Evolutionary conservation across 2,888 invertebrate species (phyloP).

Genomic region (Theretra japonica): DNA sequence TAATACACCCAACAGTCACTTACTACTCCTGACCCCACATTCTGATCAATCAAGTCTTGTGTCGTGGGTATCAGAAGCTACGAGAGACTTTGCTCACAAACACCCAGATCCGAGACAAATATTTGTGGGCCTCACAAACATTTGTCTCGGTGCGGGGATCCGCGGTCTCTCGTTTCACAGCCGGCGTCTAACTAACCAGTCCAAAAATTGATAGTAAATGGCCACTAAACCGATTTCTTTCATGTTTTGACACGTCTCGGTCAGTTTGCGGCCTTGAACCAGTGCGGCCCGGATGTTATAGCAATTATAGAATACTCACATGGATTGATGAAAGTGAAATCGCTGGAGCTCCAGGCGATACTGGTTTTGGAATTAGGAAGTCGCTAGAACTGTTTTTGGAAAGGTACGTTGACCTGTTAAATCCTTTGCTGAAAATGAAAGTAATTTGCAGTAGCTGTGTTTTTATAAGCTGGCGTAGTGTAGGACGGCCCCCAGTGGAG

Average conservation of each 20-base stretch:
- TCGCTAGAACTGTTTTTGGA: slow-evolving; percentile 8
- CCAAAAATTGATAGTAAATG: background rate
- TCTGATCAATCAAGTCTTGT: too few relatives aligned
- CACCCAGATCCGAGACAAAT: too few relatives aligned
- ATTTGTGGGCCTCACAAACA: too few relatives aligned
- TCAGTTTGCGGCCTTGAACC: slow-evolving; percentile 29
- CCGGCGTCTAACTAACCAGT: too few relatives aligned
- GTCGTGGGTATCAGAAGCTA: too few relatives aligned
- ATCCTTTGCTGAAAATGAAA: slow-evolving; percentile 11
- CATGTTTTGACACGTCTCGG: slow-evolving; percentile 17
- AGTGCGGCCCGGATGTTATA: slow-evolving; percentile 37
- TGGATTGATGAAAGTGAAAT: slow-evolving; percentile 10
- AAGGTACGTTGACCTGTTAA: background rate
- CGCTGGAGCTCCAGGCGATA: slow-evolving; percentile 8
- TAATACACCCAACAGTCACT: too few relatives aligned
- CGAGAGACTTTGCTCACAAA: too few relatives aligned
- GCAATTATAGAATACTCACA: slow-evolving; percentile 24
- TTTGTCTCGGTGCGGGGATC: too few relatives aligned
- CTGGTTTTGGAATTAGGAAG: background rate
- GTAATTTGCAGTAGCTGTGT: background rate
- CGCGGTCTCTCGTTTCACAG: too few relatives aligned
- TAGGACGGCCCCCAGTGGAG: too few relatives aligned
- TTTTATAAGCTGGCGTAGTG: too few relatives aligned
- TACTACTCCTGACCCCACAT: too few relatives aligned
- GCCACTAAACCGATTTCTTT: background rate